Evolutionary conservation across 92 coral and sea anemone species (phyloP), one percentile per base, ranked within the genome.

Genomic region (Scolanthus callimorphus): DNA sequence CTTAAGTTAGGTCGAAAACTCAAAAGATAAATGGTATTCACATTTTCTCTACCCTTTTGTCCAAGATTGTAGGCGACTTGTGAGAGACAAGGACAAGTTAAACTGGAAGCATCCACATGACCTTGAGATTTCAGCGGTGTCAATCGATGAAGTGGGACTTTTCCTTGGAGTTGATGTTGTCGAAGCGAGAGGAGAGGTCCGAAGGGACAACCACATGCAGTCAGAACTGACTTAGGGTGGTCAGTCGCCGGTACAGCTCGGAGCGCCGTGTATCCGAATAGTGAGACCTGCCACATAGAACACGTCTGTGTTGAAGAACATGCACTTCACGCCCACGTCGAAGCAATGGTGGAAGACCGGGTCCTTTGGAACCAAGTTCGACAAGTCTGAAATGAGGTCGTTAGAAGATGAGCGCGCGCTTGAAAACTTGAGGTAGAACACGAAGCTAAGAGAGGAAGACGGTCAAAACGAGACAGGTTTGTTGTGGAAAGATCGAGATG

Each of bases 321-420:
- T 46, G 28, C 62, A 26, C 62, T 80, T 23, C 60, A 74, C 25
- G 19, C 21, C n/a, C 76, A 80, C 67, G 71, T 80, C 17, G 76
- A n/a, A 80, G 60, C 34, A 58, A 17, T 80, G 87, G 87, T 73
- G 87, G 87, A 80, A 74, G 71, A 74, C 77, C 20, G 87, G 67
- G 54, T 80, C 87, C 22, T 79, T 80, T 51, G 88, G 82, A 31
- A 74, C 78, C 61, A 81, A 81, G 64, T 75, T 39, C 51, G 64
- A 56, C 26, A 23, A 45, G 3, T 48, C 59, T n/a, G 62, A 28
- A 15, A 23, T 63, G 11, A 45, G 66, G 24, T 67, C 87, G 0
- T 9, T 43, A 2, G 86, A 79, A 44, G 81, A 80, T 63, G 77
- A 76, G 31, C 62, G 66, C 30, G 77, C 81, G 17, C 63, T 79